Base-by-base conservation (phyloP, 2,888 invertebrate species). In the Drosophila mayaguana region DNA sequence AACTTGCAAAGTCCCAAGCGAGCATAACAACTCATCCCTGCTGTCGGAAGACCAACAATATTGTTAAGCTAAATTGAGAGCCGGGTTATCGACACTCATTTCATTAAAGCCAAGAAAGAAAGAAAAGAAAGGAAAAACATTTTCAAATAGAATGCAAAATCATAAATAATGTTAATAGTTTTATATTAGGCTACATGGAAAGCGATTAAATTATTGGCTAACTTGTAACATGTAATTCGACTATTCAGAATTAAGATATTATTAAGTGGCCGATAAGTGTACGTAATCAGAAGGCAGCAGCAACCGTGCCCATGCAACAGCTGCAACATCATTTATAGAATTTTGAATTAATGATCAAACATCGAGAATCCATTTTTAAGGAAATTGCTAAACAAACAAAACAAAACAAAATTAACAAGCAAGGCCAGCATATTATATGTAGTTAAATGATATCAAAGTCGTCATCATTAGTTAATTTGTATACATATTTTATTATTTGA, bases 131-230 rank as follows among this genome's bases (percentile, higher is more conserved):
- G 78, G 56, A 50, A 60, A 65, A 63, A 56, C 28, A 28, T 34
- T 45, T 75, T 68, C 65, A 60, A 63, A 70, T 77, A 65, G 57
- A 56, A 65, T 72, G 56, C 67, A 53, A 63, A 68, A 73, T 67
- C 32, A 80, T 40, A 16, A 53, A 38, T 80, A 78, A 79, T 75
- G 75, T 80, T 75, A 81, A 79, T 81, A 75, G 79, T 64, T 75
- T 78, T 71, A 74, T 66, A 60, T 75, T 74, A 79, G 78, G 75
- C 67, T 80, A 81, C 61, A 68, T 51, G 65, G 50, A 73, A 70
- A 72, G 51, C 73, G 88, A 88, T 80, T 88, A 82, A 75, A 89
- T 85, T 85, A 89, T 85, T 89, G 89, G 89, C 85, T 89, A 82
- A 48, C 48, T 75, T 87, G 89, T 85, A 85, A 78, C 63, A 69